phyloP scores from a whole-genome alignment of 2,888 invertebrate species.

The Tinea semifulvella region DNA sequence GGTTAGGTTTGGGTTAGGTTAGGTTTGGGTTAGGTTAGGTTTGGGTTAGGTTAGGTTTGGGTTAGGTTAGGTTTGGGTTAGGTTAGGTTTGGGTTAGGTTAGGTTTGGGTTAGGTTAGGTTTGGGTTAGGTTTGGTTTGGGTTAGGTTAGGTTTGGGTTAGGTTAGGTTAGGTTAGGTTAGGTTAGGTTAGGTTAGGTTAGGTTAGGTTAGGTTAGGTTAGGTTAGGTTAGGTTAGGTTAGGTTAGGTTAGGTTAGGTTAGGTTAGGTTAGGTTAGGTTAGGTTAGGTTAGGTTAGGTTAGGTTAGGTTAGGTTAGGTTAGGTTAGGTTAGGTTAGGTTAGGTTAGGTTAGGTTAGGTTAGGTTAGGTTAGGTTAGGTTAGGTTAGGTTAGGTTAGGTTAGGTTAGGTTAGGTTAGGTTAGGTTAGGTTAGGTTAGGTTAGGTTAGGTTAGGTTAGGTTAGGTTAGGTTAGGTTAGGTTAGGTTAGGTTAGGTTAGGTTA shows the following conservation, averaged over 20 bases:
- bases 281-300: constrained; percentile 15
- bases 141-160: constrained; percentile 9
- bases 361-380: constrained; percentile 14
- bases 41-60: too few relatives aligned
- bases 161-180: constrained; percentile 13
- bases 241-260: constrained; percentile 14
- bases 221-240: constrained; percentile 13
- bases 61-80: too few relatives aligned
- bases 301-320: constrained; percentile 15
- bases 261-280: constrained; percentile 15
- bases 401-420: constrained; percentile 11
- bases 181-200: not conserved
- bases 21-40: too few relatives aligned
- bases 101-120: too few relatives aligned
- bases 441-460: too few relatives aligned
- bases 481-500: too few relatives aligned
- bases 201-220: constrained; percentile 11
- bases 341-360: constrained; percentile 15
- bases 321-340: constrained; percentile 8
- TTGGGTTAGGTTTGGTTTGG: not conserved
- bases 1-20: too few relatives aligned
- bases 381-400: constrained; percentile 9
- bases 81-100: too few relatives aligned
- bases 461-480: too few relatives aligned
- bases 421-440: constrained; percentile 10